These are phyloP conservation scores for Marmota flaviventris DNA, from an alignment of 2,113 vertebrate species.

Conservation along the genomic window DNA sequence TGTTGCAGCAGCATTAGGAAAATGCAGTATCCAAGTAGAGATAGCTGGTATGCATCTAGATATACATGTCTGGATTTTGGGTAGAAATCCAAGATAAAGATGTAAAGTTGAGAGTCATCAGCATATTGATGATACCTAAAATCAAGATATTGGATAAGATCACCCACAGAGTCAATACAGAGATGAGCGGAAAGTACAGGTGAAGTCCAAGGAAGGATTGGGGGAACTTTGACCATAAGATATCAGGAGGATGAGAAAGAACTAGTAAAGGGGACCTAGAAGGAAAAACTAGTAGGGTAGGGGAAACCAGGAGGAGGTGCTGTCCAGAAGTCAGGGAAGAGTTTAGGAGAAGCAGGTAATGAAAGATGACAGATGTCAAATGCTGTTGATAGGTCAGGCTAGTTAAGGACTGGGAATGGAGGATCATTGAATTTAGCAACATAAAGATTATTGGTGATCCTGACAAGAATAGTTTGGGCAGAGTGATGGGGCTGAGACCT, in stretches of 20 bases:
- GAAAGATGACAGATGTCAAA: fast-evolving
- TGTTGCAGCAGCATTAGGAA: neutral
- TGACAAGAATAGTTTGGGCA: neutral
- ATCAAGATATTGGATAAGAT: neutral
- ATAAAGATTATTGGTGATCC: neutral
- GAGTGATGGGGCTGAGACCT: neutral
- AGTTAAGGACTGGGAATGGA: neutral
- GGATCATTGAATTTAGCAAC: neutral
- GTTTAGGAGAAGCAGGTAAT: neutral
- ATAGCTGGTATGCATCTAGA: neutral
- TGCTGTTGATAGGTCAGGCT: neutral
- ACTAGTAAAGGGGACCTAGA: neutral
- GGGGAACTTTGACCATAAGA: neutral
- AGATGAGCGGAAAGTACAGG: neutral
- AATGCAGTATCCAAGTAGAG: neutral
- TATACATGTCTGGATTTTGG: neutral
- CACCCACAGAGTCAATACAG: neutral
- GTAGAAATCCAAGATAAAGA: neutral
- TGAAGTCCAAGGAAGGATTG: neutral
- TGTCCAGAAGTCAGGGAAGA: neutral
- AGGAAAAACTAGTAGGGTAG: neutral
- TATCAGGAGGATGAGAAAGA: neutral
- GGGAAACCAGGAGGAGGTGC: too few relatives aligned
- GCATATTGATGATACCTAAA: neutral
- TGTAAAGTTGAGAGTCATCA: neutral